Evolutionary conservation across 2,113 vertebrate species (phyloP).

Genomic region (Raja brachyura): DNA sequence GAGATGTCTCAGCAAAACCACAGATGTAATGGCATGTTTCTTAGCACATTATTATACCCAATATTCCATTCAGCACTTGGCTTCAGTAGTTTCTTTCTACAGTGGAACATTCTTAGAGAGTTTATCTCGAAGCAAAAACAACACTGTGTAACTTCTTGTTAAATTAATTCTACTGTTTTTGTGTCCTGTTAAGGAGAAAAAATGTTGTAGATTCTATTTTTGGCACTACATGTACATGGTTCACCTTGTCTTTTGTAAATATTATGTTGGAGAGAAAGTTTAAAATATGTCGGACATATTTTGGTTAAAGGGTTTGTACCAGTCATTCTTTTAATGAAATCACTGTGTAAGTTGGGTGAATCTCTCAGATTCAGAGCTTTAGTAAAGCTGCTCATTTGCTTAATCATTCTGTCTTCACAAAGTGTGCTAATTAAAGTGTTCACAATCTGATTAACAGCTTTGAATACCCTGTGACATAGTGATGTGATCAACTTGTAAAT

Average conservation of each 20-base stretch:
- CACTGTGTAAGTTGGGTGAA: background rate
- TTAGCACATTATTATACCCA: background rate
- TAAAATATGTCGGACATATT: background rate
- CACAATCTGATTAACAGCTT: background rate
- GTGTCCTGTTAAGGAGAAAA: background rate
- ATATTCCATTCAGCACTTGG: background rate
- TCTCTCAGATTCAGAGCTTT: background rate
- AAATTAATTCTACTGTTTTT: slow-evolving; percentile 1
- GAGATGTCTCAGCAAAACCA: background rate
- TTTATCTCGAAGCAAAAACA: slow-evolving; percentile 30
- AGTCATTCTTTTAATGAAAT: slow-evolving; percentile 20
- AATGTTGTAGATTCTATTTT: slow-evolving; percentile 12
- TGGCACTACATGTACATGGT: background rate
- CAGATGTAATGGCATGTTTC: background rate
- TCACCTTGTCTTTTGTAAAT: slow-evolving; percentile 25
- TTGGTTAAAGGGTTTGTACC: background rate
- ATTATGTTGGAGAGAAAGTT: slow-evolving; percentile 28
- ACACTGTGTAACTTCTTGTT: background rate
- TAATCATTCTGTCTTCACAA: slow-evolving; percentile 11
- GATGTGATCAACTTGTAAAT: background rate
- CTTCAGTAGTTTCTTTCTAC: background rate
- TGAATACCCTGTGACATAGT: background rate
- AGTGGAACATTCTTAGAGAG: background rate
- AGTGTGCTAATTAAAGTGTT: background rate
- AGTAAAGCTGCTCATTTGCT: background rate